Evolutionary conservation across 2,797 vertebrate species (phyloP), one percentile per base, ranked within the genome.

Genomic region (Chaenodraco wilsoni): DNA sequence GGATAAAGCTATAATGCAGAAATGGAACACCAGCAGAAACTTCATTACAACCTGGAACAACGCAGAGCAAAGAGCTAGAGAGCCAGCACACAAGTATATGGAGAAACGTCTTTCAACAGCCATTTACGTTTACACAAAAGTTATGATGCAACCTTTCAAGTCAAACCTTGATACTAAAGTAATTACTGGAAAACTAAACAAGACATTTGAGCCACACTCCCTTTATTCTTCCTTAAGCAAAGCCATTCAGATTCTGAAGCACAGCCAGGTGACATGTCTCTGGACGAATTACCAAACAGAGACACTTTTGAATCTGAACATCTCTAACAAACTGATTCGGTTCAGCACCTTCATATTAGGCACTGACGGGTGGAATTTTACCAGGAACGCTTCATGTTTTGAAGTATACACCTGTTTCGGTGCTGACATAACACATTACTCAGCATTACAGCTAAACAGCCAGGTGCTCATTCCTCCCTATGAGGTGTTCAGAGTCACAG

Each of bases 401-500:
- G 48, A 84, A 19, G 43, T 85, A 0, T 8, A 74, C 56, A 85
- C 82, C 0, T 91, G 83, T 72, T 91, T 89, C 15, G 82, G 86
- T 27, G 79, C 83, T 15, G 64, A 90, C 2, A 0, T 88, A 19
- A 79, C 76, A 3, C 21, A 58, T 37, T 88, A 88, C 40, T 88
- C 89, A 9, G 64, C 70, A 4, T 16, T 78, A 27, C 61, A 72
- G 41, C 15, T 9, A 16, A 56, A n/a, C 2, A 61, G 31, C 9
- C 83, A 89, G 74, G 79, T 86, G 21, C 65, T 86, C 9, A 87
- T 91, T 81, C 87, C 89, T 43, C 79, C 87, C 0, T 87, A 82
- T 45, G 87, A 90, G 57, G 71, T 79, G 0, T 88, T 86, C 67
- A 85, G 43, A 51, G 73, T 91, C 27, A 64, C 60, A 37, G 45